Evolutionary conservation across 92 coral and sea anemone genomes (phyloP).

Genomic region (Porites lobata): DNA sequence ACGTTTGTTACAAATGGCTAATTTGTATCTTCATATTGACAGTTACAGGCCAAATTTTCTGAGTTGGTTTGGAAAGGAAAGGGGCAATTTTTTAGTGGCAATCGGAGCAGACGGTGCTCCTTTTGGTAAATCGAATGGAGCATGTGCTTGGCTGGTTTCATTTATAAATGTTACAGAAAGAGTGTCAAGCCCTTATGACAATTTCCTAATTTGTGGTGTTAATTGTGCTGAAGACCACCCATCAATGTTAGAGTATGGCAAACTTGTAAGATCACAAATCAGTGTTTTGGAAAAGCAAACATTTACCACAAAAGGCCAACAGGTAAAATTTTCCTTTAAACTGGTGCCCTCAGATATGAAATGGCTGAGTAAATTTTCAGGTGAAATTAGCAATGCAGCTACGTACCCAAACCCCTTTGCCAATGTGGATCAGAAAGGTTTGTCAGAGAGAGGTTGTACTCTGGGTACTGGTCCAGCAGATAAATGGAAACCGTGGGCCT

Average conservation of each 20-base stretch:
- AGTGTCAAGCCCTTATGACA: conserved; percentile 64
- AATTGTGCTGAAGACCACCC: conserved; percentile 79
- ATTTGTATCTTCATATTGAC: conserved; percentile 70
- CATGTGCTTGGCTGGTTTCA: conserved; percentile 66
- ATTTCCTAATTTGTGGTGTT: conserved; percentile 52
- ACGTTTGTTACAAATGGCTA: conserved; percentile 75
- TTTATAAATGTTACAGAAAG: conserved; percentile 66
- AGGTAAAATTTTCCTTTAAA: conserved; percentile 66
- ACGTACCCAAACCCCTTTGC: conserved; percentile 66
- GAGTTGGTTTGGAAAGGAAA: conserved; percentile 74
- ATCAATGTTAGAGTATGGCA: conserved; percentile 56
- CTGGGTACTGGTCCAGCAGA: conserved; percentile 58
- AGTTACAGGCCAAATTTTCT: conserved; percentile 70
- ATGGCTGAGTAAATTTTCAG: conserved; percentile 71
- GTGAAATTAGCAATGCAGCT: conserved; percentile 75
- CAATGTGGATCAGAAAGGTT: conserved; percentile 58
- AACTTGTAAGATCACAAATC: conserved; percentile 42
- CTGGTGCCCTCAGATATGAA: conserved; percentile 77
- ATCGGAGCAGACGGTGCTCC: conserved; percentile 78
- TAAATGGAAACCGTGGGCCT: conserved; percentile 73
- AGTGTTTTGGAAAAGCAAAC: conserved; percentile 16
- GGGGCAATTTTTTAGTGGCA: conserved; percentile 68
- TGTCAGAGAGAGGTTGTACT: conserved; percentile 54
- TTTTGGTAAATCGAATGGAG: conserved; percentile 66
- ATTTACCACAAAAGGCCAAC: conserved; percentile 37